Conservation (phyloP, 2,113 vertebrate species). For the Prochilodus magdalenae region DNA sequence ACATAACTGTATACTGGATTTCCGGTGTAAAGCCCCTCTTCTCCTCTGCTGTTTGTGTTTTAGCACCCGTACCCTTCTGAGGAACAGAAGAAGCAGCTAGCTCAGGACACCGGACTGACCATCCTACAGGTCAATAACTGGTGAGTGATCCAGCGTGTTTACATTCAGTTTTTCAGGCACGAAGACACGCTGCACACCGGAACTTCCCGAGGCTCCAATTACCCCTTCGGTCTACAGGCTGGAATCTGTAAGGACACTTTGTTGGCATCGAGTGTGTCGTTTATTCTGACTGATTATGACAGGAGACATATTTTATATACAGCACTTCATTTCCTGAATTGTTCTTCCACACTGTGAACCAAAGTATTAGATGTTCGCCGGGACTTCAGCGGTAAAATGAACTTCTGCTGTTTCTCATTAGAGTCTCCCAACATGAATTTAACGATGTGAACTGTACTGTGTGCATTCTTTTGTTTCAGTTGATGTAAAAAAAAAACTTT, state of each 20-base stretch:
- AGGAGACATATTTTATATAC: background rate
- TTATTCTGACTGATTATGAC: background rate
- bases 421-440: background rate
- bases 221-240: background rate
- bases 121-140: slow-evolving; percentile 80
- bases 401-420: background rate
- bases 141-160: slow-evolving; percentile 54
- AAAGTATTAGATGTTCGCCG: background rate
- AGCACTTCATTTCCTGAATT: background rate
- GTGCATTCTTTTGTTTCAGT: background rate
- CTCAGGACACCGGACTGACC: slow-evolving; percentile 78
- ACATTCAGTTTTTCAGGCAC: background rate
- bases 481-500: background rate
- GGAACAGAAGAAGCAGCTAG: slow-evolving; percentile 78
- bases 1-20: too few relatives aligned
- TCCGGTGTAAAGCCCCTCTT: too few relatives aligned
- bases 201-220: background rate
- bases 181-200: background rate
- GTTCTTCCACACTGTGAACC: background rate
- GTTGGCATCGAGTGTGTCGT: background rate
- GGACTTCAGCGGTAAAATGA: background rate
- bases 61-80: slow-evolving; percentile 71
- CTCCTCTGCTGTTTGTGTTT: background rate
- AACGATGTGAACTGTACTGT: background rate
- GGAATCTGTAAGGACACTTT: background rate